Evolutionary conservation across 2,113 vertebrate genomes (phyloP).

Genomic region (Catagonus wagneri): DNA sequence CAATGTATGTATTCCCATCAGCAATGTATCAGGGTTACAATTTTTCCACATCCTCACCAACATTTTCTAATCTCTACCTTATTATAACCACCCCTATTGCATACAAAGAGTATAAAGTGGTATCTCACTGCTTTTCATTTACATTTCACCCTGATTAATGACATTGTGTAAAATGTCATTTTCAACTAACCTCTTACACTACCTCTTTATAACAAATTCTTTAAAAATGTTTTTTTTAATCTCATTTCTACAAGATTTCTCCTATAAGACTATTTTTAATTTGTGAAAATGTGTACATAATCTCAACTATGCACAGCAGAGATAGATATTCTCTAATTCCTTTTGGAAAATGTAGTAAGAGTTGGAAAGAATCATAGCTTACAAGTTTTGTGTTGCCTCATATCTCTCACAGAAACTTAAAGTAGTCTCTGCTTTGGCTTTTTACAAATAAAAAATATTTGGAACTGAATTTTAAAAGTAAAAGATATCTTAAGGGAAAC

Average conservation of each 20-base stretch:
- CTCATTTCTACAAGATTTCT: background rate
- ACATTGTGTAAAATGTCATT: background rate
- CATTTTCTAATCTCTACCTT: background rate
- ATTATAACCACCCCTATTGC: background rate
- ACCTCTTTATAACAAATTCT: background rate
- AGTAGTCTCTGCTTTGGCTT: background rate
- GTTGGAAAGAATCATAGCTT: background rate
- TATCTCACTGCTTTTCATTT: background rate
- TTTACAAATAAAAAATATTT: background rate
- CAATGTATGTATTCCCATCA: background rate
- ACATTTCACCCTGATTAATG: background rate
- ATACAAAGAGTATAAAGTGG: background rate
- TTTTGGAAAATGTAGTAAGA: background rate
- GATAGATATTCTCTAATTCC: background rate
- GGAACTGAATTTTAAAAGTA: background rate
- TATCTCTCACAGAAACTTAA: background rate
- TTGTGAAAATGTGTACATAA: conserved; percentile 7
- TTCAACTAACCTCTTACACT: background rate
- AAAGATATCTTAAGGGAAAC: background rate
- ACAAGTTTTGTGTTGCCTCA: background rate
- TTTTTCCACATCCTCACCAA: background rate
- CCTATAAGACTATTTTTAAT: background rate
- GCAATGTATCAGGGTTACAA: background rate
- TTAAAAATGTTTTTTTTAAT: background rate
- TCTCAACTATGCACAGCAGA: background rate